phyloP scores from a whole-genome alignment of 2,113 vertebrate species.

The Thunnus thynnus region DNA sequence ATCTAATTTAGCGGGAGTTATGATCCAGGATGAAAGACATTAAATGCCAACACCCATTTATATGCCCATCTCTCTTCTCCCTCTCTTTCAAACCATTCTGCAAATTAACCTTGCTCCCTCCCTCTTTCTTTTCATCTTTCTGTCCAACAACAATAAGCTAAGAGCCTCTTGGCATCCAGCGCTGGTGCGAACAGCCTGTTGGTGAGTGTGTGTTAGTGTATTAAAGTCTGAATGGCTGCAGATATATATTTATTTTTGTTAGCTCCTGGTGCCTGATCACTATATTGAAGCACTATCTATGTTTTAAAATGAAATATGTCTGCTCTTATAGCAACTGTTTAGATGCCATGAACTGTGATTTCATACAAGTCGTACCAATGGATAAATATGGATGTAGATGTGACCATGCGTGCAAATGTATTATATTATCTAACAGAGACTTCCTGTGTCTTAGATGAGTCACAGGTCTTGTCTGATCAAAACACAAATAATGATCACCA shows the following conservation, averaged over 20 bases:
- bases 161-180: neutral
- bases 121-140: neutral
- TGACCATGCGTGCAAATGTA: no score
- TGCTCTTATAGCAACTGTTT: no score
- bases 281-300: no score
- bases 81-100: neutral
- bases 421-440: neutral
- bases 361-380: no score
- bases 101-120: conserved; percentile 8
- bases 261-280: neutral
- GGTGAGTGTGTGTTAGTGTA: neutral
- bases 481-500: neutral
- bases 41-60: conserved; percentile 29
- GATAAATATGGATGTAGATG: no score
- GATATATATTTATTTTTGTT: neutral
- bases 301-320: no score
- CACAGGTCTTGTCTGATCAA: neutral
- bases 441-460: conserved; percentile 18
- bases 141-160: conserved; percentile 1
- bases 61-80: neutral
- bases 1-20: conserved; percentile 17
- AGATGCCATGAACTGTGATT: no score
- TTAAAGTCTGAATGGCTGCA: neutral
- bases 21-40: neutral
- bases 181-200: neutral